Evolutionary conservation across 2,797 vertebrate species (phyloP).

Genomic region (Neopelma chrysocephalum): DNA sequence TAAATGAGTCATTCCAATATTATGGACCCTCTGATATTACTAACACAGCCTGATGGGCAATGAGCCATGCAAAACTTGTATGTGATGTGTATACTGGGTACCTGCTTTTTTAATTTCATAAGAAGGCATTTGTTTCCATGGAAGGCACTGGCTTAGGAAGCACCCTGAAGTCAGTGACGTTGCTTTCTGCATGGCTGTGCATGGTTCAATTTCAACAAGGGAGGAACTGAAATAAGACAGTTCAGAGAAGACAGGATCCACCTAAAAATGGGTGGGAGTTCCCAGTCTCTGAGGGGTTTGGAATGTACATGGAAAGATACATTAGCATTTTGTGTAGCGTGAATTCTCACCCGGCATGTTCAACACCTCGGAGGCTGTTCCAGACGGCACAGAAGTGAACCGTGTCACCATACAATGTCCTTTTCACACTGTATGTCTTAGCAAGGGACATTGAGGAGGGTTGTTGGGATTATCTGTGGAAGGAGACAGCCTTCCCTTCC

Average conservation of each 20-base stretch:
- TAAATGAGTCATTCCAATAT: background rate
- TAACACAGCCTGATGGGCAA: background rate
- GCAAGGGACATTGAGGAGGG: background rate
- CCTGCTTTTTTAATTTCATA: background rate
- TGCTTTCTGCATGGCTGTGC: background rate
- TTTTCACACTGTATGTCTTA: background rate
- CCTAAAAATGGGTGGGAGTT: background rate
- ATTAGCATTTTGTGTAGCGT: background rate
- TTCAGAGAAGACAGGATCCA: background rate
- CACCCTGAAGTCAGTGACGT: background rate
- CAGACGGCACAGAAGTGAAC: background rate
- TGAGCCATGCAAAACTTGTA: background rate
- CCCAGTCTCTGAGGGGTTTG: background rate
- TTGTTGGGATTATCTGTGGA: background rate
- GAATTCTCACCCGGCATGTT: background rate
- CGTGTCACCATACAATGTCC: background rate
- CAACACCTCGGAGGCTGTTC: background rate
- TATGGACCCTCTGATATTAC: background rate
- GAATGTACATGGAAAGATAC: fast-evolving
- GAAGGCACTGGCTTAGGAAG: background rate
- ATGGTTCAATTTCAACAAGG: background rate
- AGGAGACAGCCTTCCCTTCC: background rate
- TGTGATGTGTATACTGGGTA: background rate
- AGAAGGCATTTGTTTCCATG: background rate
- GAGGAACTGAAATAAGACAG: background rate